phyloP scores from a whole-genome alignment of 92 coral and sea anemone genomes.

The Siderastrea radians region DNA sequence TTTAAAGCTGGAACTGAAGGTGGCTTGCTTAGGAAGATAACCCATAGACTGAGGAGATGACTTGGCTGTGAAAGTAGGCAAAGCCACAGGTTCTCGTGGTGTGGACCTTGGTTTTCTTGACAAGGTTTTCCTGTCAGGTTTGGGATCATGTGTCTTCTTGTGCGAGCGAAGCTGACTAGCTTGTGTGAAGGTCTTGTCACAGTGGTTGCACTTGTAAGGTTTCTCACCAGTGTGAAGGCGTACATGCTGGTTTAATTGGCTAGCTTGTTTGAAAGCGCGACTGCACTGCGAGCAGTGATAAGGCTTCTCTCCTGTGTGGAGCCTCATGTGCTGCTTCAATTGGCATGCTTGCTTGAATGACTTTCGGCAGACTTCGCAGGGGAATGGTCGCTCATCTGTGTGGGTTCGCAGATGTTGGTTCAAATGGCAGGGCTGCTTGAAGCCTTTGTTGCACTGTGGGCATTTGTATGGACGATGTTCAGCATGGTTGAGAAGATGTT shows the following conservation, averaged over 20 bases:
- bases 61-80: conserved; percentile 39
- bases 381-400: conserved; percentile 92
- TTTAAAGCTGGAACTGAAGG: conserved; percentile 26
- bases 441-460: conserved; percentile 92
- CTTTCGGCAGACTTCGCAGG: conserved; percentile 95
- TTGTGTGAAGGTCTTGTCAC: conserved; percentile 96
- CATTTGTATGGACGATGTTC: conserved; percentile 93
- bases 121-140: conserved; percentile 74
- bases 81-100: conserved; percentile 22
- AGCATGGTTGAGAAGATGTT: conserved; percentile 85
- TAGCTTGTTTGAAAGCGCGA: conserved; percentile 95
- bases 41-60: conserved; percentile 18
- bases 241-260: conserved; percentile 97
- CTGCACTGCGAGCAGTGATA: conserved; percentile 92
- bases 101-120: conserved; percentile 20
- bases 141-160: conserved; percentile 97
- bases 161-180: conserved; percentile 99
- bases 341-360: conserved; percentile 98
- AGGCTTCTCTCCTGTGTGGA: conserved; percentile 99
- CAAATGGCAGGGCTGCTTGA: conserved; percentile 94
- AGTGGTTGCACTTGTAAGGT: conserved; percentile 92
- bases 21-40: conserved; percentile 19
- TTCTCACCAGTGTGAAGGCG: conserved; percentile 99
- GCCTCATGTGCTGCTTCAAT: conserved; percentile 94
- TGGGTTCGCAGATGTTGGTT: conserved; percentile 89